A percentile compares a stretch with the other conserved stretches of the same genome.
These are phyloP conservation scores for Chiloscyllium punctatum DNA, from an alignment of 2,797 vertebrate species.

Conservation along the genomic window DNA sequence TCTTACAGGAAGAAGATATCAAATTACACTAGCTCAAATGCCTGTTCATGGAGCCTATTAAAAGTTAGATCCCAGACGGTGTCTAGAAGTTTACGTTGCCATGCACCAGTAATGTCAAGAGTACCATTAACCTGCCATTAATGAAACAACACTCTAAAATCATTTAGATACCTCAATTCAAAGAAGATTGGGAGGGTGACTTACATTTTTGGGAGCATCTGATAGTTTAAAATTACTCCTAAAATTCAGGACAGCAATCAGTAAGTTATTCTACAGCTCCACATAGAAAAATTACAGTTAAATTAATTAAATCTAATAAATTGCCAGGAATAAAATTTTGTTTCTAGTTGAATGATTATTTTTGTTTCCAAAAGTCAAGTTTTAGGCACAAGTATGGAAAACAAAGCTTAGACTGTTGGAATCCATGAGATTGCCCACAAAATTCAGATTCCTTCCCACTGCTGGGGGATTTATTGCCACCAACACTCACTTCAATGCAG, in stretches of 20 bases:
- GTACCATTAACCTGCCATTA: not conserved
- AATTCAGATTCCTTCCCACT: constrained; percentile 16
- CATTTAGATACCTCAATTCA: not conserved
- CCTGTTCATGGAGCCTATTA: not conserved
- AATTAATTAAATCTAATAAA: not conserved
- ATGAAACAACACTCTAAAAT: not conserved
- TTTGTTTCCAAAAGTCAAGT: constrained; percentile 9
- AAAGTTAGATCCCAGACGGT: not conserved
- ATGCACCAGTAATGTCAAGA: not conserved
- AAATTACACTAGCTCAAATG: not conserved
- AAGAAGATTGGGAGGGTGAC: not conserved
- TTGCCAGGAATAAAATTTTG: constrained; percentile 1
- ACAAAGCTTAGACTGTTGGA: constrained; percentile 35
- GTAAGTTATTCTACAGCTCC: not conserved
- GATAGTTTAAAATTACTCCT: not conserved
- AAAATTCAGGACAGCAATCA: not conserved
- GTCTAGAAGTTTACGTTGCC: not conserved
- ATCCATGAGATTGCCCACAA: constrained; percentile 13
- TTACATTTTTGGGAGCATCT: not conserved
- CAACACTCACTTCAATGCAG: constrained; percentile 2
- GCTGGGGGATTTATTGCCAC: constrained; percentile 2
- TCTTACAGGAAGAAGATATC: not conserved
- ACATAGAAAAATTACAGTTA: not conserved
- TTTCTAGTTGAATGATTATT: constrained; percentile 27
- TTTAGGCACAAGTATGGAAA: not conserved